Evolutionary conservation across 2,113 vertebrate species (phyloP), one percentile per base, ranked within the genome.

Genomic region (Leptosomus discolor): DNA sequence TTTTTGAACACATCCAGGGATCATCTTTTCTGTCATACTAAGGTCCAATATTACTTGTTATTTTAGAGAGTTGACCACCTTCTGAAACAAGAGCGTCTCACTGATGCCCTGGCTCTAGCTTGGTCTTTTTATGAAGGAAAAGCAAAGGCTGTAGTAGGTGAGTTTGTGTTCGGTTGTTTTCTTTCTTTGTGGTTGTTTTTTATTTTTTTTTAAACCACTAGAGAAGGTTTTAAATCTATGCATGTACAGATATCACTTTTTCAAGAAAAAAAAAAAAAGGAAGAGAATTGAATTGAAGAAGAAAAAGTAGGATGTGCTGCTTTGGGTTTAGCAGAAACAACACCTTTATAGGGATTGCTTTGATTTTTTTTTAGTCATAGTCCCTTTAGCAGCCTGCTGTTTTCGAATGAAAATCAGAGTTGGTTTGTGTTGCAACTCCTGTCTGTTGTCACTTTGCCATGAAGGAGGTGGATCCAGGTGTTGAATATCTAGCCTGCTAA

Each of bases 61-160:
- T 97, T 97, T 84, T 96, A 99, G 99, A 99, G 99, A 79, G 97
- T 99, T 50, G 99, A 99, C 96, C 98, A 98, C 70, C 97, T 99
- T 48, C 95, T 99, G 97, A 99, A 99, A 87, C 99, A 99, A 97
- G 99, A 99, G 83, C 98, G 98, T 90, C 99, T 99, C 88, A 98
- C 98, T 8, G 99, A 99, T 98, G 99, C 99, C n/a, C 98, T 99
- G 71, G 98, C 98, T 89, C 98, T 99, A 70, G 99, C 99, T 29
- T 99, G 99, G 99, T 99, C 99, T 41, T 99, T 99, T 94, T 99
- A 99, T 61, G 99, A 99, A 96, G 99, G 99, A 85, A 99, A 99
- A 79, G 99, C 99, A 51, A 99, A 99, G 95, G 99, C 99, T 86
- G 99, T 99, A 51, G 98, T 99, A 70, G 99, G 99, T 99, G 97